phyloP scores from a whole-genome alignment of 1,140 invertebrate species.

The Maniola jurtina region DNA sequence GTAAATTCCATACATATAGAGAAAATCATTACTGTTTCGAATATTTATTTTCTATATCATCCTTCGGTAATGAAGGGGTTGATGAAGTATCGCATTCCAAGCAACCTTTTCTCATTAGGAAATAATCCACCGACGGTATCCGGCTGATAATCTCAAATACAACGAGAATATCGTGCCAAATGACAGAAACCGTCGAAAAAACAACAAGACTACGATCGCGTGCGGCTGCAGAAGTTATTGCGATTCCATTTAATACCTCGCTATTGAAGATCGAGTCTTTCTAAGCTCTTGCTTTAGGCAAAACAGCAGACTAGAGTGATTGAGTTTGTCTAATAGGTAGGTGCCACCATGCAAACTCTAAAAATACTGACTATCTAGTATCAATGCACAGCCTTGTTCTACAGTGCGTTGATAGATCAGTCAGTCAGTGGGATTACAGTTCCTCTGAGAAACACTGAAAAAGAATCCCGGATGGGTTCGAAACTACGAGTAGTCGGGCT shows the following conservation, averaged over 20 bases:
- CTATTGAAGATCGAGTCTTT: conserved; percentile 11
- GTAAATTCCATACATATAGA: too few species aligned
- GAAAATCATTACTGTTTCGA: not conserved
- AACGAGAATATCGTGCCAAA: conserved; percentile 7
- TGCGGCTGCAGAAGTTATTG: conserved; percentile 12
- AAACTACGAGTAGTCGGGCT: too few species aligned
- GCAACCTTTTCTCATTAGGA: conserved; percentile 15
- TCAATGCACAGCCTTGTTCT: too few species aligned
- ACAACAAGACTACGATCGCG: conserved; percentile 3
- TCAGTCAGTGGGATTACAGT: too few species aligned
- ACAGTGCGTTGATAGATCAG: too few species aligned
- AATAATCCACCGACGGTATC: conserved; percentile 8
- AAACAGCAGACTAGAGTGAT: not conserved
- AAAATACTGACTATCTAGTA: not conserved
- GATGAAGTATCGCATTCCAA: conserved; percentile 6
- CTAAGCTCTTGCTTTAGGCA: not conserved
- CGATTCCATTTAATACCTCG: conserved; percentile 12
- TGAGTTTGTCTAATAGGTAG: not conserved
- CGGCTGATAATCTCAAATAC: conserved; percentile 11
- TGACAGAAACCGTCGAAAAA: conserved; percentile 12
- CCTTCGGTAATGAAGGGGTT: conserved; percentile 8
- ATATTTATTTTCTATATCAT: not conserved
- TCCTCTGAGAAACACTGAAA: too few species aligned
- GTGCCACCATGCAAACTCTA: not conserved
- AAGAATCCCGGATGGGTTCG: too few species aligned